A percentile compares a stretch with the other conserved stretches of the same genome.
These are phyloP conservation scores for Leucoma salicis DNA, from an alignment of 2,888 invertebrate genomes.

Conservation along the genomic window DNA sequence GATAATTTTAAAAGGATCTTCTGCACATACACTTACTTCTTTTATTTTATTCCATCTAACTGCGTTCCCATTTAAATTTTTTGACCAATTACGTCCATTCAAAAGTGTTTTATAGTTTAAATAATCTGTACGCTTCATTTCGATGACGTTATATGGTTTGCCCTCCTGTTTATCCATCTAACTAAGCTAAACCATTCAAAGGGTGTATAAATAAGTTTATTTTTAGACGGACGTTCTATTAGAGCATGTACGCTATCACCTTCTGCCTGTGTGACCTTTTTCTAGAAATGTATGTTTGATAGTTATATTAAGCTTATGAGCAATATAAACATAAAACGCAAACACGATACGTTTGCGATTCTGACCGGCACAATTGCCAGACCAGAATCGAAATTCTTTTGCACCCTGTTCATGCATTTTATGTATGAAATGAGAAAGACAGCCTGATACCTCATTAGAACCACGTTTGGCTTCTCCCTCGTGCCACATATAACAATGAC, in stretches of 20 bases:
- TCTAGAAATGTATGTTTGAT: constrained; percentile 5
- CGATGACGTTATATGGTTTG: constrained; percentile 2
- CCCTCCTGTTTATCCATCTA: constrained; percentile 5
- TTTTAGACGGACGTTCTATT: constrained; percentile 21
- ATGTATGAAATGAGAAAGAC: background rate
- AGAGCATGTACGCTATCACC: constrained; percentile 28
- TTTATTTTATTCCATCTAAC: constrained; percentile 2
- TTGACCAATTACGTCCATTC: constrained; percentile 1
- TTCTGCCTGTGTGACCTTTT: constrained; percentile 28
- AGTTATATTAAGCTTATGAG: background rate
- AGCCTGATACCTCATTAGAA: background rate
- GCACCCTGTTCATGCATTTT: background rate
- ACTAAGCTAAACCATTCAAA: constrained; percentile 4
- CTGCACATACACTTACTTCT: background rate
- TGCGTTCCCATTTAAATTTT: constrained; percentile 1
- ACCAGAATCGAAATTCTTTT: background rate
- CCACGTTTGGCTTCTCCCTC: background rate
- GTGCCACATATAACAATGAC: background rate
- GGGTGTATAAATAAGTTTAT: constrained; percentile 15
- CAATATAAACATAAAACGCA: too few relatives aligned
- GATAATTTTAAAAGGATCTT: too few relatives aligned
- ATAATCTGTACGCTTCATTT: background rate
- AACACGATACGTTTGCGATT: too few relatives aligned
- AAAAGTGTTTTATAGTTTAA: constrained; percentile 1
- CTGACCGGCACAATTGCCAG: constrained; percentile 1